Base-by-base conservation (phyloP, 2,113 vertebrate genomes). In the Chionomys nivalis region DNA sequence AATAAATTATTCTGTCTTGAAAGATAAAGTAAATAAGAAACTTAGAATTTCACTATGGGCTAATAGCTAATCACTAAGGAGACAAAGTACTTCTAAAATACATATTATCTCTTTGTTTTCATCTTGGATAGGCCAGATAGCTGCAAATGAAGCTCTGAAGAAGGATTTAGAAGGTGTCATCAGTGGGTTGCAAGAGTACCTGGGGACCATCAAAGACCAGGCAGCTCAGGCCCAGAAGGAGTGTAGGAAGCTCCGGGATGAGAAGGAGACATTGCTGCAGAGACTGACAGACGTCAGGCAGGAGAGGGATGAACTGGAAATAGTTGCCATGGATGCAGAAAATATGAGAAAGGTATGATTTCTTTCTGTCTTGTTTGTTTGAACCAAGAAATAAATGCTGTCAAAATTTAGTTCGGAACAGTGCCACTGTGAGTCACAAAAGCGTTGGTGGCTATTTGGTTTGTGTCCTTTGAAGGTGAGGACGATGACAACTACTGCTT, bases 121-220 rank as follows among this genome's bases (percentile, higher is more conserved):
- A 5, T 97, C 75, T 95, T 97, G 42, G 77, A 39, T 97, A 99
- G 99, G 99, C 98, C 99, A 99, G 96, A 99, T 99, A 97, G 98
- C 99, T 97, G 99, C 98, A 14, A 99, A 99, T 36, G 99, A 99
- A 97, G 99, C 98, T 16, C 98, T 99, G 70, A 99, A 99, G 98
- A 98, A 94, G 89, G 99, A 99, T 92, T 97, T 99, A 93, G 99
- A 99, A 98, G 98, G 98, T 23, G 98, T 99, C 87, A 99, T 99
- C 92, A 90, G 13, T 78, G 99, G 99, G 16, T 98, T 99, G 58
- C 99, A 99, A 96, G 99, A 99, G 47, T 99, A 99, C 90, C 98
- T 99, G 96, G 97, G 98, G 52, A 98, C 98, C 7, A 97, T 99
- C 49, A 99, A 99, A 95, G 97, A 97, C 76, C 99, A 99, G 98